phyloP scores from a whole-genome alignment of 2,888 invertebrate species.

The Polydrusus pterygomalis region DNA sequence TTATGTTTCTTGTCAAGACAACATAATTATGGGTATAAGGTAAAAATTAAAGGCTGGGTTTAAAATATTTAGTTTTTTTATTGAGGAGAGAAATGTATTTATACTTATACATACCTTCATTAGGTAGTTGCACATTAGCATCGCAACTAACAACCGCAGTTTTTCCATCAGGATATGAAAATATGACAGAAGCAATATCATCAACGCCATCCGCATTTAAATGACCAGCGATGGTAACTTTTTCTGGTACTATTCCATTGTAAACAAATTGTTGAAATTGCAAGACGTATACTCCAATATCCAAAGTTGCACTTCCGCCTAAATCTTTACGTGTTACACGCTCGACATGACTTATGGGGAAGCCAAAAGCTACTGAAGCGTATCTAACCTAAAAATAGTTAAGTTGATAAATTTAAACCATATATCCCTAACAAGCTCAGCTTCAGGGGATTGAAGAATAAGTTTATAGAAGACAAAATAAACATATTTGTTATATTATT shows the following conservation, averaged over 20 bases:
- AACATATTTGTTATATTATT: no score
- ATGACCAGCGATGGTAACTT: constrained; percentile 80
- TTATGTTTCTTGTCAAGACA: no score
- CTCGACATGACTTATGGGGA: constrained; percentile 78
- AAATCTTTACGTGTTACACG: constrained; percentile 64
- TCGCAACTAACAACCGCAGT: constrained; percentile 79
- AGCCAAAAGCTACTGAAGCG: constrained; percentile 39
- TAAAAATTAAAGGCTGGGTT: no score
- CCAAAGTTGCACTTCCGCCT: constrained; percentile 84
- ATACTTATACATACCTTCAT: constrained; percentile 40
- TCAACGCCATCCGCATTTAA: constrained; percentile 84
- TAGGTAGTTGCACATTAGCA: constrained; percentile 62
- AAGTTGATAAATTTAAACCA: no score
- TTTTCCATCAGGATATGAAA: constrained; percentile 78
- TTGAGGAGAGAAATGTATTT: no score
- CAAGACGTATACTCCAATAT: constrained; percentile 84
- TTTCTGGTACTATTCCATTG: constrained; percentile 78
- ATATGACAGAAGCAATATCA: constrained; percentile 76
- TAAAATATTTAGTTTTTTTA: no score
- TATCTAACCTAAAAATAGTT: constrained; percentile 34
- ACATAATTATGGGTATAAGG: no score
- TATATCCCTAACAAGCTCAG: no score
- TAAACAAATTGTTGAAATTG: constrained; percentile 83
- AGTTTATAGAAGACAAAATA: no score
- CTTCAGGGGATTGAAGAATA: no score